A percentile compares a stretch with the other conserved stretches of the same genome.
Evolutionary conservation across 1,140 invertebrate genomes (phyloP).

Genomic region (Anoplolepis gracilipes): DNA sequence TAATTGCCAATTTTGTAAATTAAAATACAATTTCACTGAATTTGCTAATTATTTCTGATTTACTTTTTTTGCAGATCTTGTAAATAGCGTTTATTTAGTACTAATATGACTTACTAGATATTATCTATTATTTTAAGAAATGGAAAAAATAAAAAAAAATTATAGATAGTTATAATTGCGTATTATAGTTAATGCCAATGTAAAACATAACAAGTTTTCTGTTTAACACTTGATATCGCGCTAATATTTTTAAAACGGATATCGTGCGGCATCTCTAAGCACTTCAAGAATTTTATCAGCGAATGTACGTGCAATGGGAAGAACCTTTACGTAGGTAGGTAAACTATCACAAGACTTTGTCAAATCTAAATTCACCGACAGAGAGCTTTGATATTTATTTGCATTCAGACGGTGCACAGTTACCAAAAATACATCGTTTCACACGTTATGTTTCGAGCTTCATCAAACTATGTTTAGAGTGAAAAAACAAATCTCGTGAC

Average conservation of each 20-base stretch:
- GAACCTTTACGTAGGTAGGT: slow-evolving; percentile 11
- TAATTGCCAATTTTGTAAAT: not conserved
- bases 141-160: slow-evolving; percentile 18
- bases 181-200: not conserved
- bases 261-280: slow-evolving; percentile 15
- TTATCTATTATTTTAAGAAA: slow-evolving; percentile 15
- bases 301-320: not conserved
- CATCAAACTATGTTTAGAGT: not conserved
- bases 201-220: slow-evolving; percentile 5
- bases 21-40: not conserved
- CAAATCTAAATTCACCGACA: not conserved
- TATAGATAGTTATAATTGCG: slow-evolving; percentile 33
- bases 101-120: not conserved
- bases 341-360: not conserved
- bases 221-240: slow-evolving; percentile 30
- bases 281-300: slow-evolving; percentile 10
- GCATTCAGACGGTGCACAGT: not conserved
- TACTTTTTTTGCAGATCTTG: not conserved
- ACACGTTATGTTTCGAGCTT: not conserved
- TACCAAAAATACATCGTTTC: too few species aligned
- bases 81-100: slow-evolving; percentile 3
- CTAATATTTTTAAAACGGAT: slow-evolving; percentile 29
- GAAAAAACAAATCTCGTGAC: not conserved
- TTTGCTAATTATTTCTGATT: not conserved
- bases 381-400: not conserved